phyloP scores from a whole-genome alignment of 2,113 vertebrate genomes.

The Merops nubicus region DNA sequence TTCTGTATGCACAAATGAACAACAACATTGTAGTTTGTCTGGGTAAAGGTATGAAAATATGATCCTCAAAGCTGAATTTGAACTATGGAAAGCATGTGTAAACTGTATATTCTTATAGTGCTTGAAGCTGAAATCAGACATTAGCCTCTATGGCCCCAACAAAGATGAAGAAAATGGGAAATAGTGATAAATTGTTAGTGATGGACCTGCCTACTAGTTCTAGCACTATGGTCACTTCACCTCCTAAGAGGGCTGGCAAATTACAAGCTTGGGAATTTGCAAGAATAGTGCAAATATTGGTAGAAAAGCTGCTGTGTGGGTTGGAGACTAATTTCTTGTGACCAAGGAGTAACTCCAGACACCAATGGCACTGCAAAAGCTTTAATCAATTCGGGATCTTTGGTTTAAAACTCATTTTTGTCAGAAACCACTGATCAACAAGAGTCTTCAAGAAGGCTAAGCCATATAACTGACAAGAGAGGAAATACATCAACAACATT shows the following conservation, averaged over 20 bases:
- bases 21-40: not conserved
- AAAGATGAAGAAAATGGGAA: not conserved
- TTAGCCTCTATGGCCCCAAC: not conserved
- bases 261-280: not conserved
- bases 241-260: not conserved
- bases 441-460: not conserved
- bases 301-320: not conserved
- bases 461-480: not conserved
- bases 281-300: not conserved
- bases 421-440: not conserved
- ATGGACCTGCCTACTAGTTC: not conserved
- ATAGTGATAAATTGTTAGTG: not conserved
- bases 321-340: not conserved
- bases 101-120: not conserved
- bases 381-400: not conserved
- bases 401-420: not conserved
- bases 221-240: not conserved
- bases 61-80: not conserved
- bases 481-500: not conserved
- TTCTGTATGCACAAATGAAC: not conserved
- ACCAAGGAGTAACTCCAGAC: not conserved
- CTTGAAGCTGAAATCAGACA: not conserved
- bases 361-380: not conserved
- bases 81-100: not conserved
- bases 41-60: not conserved